Evolutionary conservation across 2,888 invertebrate genomes (phyloP), one percentile per base, ranked within the genome.

Genomic region (Athripsodes cinereus): DNA sequence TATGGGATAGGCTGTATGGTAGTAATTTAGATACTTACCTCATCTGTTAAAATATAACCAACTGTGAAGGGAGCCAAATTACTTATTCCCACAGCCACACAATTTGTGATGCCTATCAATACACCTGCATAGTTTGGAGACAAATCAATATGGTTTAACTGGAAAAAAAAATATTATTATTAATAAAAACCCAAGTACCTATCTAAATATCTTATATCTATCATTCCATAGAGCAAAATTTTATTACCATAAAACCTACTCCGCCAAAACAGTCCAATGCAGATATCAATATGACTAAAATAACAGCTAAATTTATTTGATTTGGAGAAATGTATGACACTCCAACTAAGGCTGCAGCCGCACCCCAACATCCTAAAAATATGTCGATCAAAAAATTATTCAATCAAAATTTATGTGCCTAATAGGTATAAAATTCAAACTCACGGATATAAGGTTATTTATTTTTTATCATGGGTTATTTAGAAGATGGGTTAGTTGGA

Each of bases 101-200:
- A 54, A 6, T 46, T 40, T 6, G 53, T 19, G 2, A 62, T 22
- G 22, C 59, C 55, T 10, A 57, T 48, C 40, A 62, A 34, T 2
- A 59, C 22, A 22, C 57, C 62, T 16, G 59, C 62, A 49, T 51
- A 62, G 26, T 62, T 62, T 13, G 62, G 57, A 10, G 62, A 58
- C 11, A 62, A 47, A 34, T 62, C 62, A n/a, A 62, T 55, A 40
- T 59, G 57, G 46, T 62, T 62, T 11, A 62, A 21, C 62, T 62
- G 34, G 34, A 62, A 62, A 11, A 46, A 49, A 48, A 54, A 26
- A 26, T 13, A 40, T 3, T n/a, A 40, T 26, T 10, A 10, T 26
- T 10, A 26, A n/a, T n/a, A n/a, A n/a, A n/a, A n/a, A n/a, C n/a
- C n/a, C n/a, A n/a, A n/a, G n/a, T n/a, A n/a, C n/a, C n/a, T n/a